phyloP scores from a whole-genome alignment of 2,113 vertebrate genomes.

The Oplegnathus fasciatus region DNA sequence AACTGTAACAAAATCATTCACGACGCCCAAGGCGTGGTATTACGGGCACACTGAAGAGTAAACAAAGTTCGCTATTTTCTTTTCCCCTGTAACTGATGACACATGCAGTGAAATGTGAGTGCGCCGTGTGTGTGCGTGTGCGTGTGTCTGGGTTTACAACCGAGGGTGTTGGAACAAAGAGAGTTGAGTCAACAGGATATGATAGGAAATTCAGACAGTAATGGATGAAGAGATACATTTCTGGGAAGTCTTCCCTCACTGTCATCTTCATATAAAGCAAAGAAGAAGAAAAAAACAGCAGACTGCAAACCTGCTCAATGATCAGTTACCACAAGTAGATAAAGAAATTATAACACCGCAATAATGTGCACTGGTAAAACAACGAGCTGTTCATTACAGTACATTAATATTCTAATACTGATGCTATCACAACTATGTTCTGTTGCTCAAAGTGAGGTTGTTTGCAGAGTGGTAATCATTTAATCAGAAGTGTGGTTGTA shows the following conservation, averaged over 20 bases:
- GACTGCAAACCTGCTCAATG: background rate
- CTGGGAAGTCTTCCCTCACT: slow-evolving; percentile 90
- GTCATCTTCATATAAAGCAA: slow-evolving; percentile 55
- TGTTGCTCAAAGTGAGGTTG: background rate
- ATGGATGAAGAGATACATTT: slow-evolving; percentile 90
- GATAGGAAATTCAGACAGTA: slow-evolving; percentile 89
- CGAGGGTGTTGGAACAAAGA: slow-evolving; percentile 90
- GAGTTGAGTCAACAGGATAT: slow-evolving; percentile 99
- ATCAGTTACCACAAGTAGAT: background rate
- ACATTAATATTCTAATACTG: background rate
- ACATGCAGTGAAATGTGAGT: slow-evolving; percentile 75
- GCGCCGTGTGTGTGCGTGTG: slow-evolving; percentile 85
- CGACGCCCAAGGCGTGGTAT: slow-evolving; percentile 57
- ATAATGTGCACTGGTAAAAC: background rate
- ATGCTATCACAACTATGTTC: background rate
- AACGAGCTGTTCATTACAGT: too few relatives aligned
- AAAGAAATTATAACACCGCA: background rate
- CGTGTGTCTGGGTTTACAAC: slow-evolving; percentile 89
- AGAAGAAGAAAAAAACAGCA: background rate
- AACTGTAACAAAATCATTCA: slow-evolving; percentile 33
- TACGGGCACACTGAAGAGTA: slow-evolving; percentile 61
- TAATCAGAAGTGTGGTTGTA: background rate
- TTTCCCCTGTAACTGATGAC: slow-evolving; percentile 71
- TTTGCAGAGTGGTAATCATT: background rate
- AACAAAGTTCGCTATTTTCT: slow-evolving; percentile 71